These are phyloP conservation scores for Plotosus lineatus DNA, from an alignment of 2,113 vertebrate genomes.

Conservation along the genomic window DNA sequence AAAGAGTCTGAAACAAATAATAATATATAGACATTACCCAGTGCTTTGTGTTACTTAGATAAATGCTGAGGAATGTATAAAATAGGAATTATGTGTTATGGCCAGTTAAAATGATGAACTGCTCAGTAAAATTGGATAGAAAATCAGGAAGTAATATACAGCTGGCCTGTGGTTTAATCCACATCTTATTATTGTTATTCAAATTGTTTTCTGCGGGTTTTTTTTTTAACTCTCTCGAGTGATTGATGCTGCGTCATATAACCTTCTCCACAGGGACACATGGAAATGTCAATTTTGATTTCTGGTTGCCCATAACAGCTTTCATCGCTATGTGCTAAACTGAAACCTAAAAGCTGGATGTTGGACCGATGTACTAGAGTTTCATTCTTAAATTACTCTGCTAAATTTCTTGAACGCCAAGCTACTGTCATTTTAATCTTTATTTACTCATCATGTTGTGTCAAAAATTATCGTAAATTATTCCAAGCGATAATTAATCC, in stretches of 20 bases:
- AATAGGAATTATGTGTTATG: neutral
- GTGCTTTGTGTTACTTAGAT: too few species aligned
- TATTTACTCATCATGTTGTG: neutral
- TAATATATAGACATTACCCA: too few species aligned
- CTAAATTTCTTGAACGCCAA: neutral
- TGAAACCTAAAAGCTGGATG: neutral
- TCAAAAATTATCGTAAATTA: neutral
- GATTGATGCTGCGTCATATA: neutral
- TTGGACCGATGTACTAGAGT: neutral
- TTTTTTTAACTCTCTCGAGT: neutral
- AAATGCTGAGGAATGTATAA: neutral
- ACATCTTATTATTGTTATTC: neutral
- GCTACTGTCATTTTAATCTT: neutral
- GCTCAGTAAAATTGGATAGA: neutral
- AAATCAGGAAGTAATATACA: neutral
- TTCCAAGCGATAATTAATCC: neutral
- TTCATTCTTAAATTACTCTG: neutral
- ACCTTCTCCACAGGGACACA: neutral
- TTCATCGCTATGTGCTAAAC: neutral
- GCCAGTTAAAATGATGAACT: neutral
- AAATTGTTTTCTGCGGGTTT: too few species aligned
- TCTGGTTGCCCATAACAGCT: neutral
- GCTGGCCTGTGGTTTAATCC: neutral
- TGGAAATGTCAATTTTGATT: neutral
- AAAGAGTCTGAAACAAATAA: too few species aligned